These are phyloP conservation scores for Pseudopleuronectes americanus DNA, from an alignment of 2,797 vertebrate species.

Conservation along the genomic window DNA sequence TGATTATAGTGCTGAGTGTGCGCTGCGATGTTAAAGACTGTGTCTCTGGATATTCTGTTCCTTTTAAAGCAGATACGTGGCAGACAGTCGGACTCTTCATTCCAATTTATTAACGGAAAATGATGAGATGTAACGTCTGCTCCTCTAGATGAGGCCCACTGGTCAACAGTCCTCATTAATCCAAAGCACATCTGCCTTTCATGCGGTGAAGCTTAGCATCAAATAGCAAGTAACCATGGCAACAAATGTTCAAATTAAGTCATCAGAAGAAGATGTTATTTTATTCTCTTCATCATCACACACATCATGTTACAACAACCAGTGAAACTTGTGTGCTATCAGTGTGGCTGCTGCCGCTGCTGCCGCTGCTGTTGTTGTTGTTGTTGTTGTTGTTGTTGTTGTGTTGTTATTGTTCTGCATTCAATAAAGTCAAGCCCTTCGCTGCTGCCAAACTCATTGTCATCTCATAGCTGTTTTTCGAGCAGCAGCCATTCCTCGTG, in stretches of 20 bases:
- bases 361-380: constrained; percentile 33
- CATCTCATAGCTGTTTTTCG: constrained; percentile 60
- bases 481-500: constrained; percentile 55
- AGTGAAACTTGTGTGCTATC: constrained; percentile 8
- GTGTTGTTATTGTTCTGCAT: constrained; percentile 45
- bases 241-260: constrained; percentile 16
- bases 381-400: constrained; percentile 6
- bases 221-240: constrained; percentile 24
- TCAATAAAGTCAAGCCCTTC: constrained; percentile 68
- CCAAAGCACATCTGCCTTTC: constrained; percentile 21
- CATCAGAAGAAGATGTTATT: background rate
- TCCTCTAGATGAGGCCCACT: constrained; percentile 28
- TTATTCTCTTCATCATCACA: constrained; percentile 8
- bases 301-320: constrained; percentile 24
- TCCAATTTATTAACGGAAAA: constrained; percentile 64
- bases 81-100: constrained; percentile 48
- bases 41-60: constrained; percentile 44
- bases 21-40: constrained; percentile 30
- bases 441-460: constrained; percentile 55
- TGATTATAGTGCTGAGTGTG: constrained; percentile 39
- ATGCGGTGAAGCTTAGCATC: constrained; percentile 3
- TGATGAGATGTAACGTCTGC: constrained; percentile 28
- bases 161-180: constrained; percentile 40
- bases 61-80: constrained; percentile 41
- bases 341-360: background rate